These are phyloP conservation scores for Hippocampus mohnikei DNA, from an alignment of 2,113 vertebrate genomes.

Conservation along the genomic window DNA sequence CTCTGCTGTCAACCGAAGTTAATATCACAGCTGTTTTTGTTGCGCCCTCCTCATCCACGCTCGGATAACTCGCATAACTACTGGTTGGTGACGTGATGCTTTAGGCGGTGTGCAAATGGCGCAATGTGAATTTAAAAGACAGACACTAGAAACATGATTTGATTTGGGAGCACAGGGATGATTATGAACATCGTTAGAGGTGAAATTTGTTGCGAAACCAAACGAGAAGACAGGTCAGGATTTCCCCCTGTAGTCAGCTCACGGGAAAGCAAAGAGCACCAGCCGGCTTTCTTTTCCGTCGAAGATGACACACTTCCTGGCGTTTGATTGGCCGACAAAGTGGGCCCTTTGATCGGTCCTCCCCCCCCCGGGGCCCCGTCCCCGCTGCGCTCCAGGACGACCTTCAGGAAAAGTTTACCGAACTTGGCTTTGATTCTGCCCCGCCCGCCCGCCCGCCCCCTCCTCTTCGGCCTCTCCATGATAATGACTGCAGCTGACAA, in stretches of 20 bases:
- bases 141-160: not conserved
- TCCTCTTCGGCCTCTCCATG: conserved; percentile 59
- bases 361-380: conserved; percentile 37
- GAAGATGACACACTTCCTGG: conserved; percentile 63
- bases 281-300: conserved; percentile 47
- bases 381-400: conserved; percentile 67
- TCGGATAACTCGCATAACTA: too few species aligned
- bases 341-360: conserved; percentile 66
- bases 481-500: conserved; percentile 67
- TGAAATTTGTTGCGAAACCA: conserved; percentile 62
- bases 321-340: conserved; percentile 73
- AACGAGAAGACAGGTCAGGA: conserved; percentile 52
- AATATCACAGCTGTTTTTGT: too few species aligned
- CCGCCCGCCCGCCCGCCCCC: conserved; percentile 47
- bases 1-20: too few species aligned
- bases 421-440: conserved; percentile 64
- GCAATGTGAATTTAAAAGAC: not conserved
- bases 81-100: too few species aligned
- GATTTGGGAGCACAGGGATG: conserved; percentile 10
- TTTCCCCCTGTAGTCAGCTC: conserved; percentile 50
- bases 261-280: conserved; percentile 32
- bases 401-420: conserved; percentile 73
- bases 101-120: too few species aligned
- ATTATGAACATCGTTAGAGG: conserved; percentile 59
- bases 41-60: too few species aligned